phyloP scores from a whole-genome alignment of 2,113 vertebrate species.

The Vidua macroura region DNA sequence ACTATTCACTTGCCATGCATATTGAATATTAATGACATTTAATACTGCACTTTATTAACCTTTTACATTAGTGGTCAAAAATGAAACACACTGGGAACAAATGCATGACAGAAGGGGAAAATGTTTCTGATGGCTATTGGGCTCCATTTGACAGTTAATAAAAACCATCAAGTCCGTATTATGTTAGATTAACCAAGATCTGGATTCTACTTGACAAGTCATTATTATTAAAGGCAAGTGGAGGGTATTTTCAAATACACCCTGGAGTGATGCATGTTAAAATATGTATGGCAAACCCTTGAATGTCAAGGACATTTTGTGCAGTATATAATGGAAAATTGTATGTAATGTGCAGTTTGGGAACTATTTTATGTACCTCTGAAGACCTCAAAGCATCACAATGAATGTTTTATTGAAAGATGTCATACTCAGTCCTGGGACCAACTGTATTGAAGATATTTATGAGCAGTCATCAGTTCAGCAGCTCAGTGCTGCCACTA shows the following conservation, averaged over 20 bases:
- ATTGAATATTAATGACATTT: constrained; percentile 71
- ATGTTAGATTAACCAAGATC: constrained; percentile 78
- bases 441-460: constrained; percentile 63
- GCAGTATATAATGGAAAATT: constrained; percentile 70
- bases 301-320: constrained; percentile 84
- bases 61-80: constrained; percentile 74
- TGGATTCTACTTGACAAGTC: constrained; percentile 80
- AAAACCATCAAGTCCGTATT: constrained; percentile 77
- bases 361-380: constrained; percentile 71
- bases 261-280: constrained; percentile 79
- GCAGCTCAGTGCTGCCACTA: background rate
- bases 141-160: constrained; percentile 78
- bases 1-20: constrained; percentile 52
- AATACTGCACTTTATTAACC: constrained; percentile 74
- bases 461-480: constrained; percentile 53
- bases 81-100: constrained; percentile 64
- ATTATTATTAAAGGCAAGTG: constrained; percentile 85
- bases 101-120: constrained; percentile 64
- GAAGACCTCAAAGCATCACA: constrained; percentile 72
- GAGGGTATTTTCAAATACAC: constrained; percentile 81
- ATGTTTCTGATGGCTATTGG: constrained; percentile 64
- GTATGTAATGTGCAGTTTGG: constrained; percentile 75
- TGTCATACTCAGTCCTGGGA: constrained; percentile 36
- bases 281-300: constrained; percentile 74
- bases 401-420: constrained; percentile 70